Base-by-base conservation (phyloP, 2,797 vertebrate species). In the Corythornis leucogaster region DNA sequence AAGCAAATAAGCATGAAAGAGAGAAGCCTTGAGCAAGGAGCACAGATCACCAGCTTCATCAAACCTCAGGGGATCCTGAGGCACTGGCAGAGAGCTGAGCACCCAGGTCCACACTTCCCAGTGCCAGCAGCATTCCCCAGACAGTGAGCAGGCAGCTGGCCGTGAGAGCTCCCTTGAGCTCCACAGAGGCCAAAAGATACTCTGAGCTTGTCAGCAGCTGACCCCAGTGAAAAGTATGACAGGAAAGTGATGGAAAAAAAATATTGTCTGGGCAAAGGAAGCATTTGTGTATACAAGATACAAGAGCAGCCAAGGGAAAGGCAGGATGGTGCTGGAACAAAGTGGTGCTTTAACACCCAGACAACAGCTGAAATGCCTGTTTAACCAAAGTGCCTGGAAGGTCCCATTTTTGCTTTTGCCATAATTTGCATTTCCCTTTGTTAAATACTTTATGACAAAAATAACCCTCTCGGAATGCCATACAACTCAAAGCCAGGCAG, bases 81-180 rank as follows among this genome's bases (percentile, higher is more conserved):
- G 59, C 59, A 45, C 24, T 6, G 55, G 40, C 57, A 78, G 42
- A 0, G 2, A 74, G 57, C 45, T 38, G 67, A 89, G 58, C 81
- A 42, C 70, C 55, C 70, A 40, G 26, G 18, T 45, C 58, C 2
- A 3, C 0, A 3, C 42, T 13, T 33, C 53, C 58, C 4, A 1
- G 4, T 3, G 26, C 20, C 2, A 1, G 38, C 50, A 53, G 58
- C 15, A 0, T 18, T 58, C 30, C n/a, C 31, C 2, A 1, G 57
- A 13, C 9, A 21, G 40, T 1, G 1, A n/a, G 55, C 12, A 7
- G n/a, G 73, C 57, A 70, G 73, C 46, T 2, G 2, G 61, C 28
- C 25, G 10, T 0, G 0, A 45, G 31, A 31, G 45, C 17, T 84
- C 50, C 46, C 55, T 11, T 0, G 3, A 50, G 33, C 30, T 50